Conservation (phyloP, 2,113 vertebrate genomes). For the Proterorhinus semilunaris region DNA sequence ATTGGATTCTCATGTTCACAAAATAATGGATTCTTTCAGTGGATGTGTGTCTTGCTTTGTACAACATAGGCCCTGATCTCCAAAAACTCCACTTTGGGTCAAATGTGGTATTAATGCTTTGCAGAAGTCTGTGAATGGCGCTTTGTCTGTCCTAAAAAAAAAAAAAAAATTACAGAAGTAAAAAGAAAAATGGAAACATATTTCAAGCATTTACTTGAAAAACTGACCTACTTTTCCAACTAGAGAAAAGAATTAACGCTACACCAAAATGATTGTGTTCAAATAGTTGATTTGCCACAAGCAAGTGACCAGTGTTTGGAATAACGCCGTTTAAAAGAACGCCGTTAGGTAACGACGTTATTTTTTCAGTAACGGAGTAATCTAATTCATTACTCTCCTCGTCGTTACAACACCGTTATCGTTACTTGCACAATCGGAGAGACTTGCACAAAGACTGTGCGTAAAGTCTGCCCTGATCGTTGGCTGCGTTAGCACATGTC, state of each 20-base stretch:
- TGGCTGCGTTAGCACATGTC: too few species aligned
- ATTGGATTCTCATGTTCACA: constrained; percentile 56
- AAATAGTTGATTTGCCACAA: constrained; percentile 14
- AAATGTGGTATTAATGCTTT: constrained; percentile 47
- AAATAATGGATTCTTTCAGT: constrained; percentile 44
- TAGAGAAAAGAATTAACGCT: constrained; percentile 22
- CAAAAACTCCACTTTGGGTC: constrained; percentile 36
- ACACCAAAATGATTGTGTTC: constrained; percentile 16
- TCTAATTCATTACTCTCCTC: too few species aligned
- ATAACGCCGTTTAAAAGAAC: too few species aligned
- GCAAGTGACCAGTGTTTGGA: too few species aligned
- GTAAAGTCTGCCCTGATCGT: too few species aligned
- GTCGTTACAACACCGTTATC: too few species aligned
- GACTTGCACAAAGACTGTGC: too few species aligned
- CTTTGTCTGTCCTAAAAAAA: constrained; percentile 32
- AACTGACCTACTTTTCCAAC: constrained; percentile 3
- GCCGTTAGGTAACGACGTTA: too few species aligned
- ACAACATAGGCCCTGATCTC: constrained; percentile 26
- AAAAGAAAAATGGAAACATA: constrained; percentile 17
- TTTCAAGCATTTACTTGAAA: constrained; percentile 17
- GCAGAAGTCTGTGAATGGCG: constrained; percentile 37
- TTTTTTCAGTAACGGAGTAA: too few species aligned
- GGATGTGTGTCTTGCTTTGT: constrained; percentile 28
- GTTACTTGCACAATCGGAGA: too few species aligned
- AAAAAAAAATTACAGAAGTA: background rate